A percentile compares a stretch with the other conserved stretches of the same genome.
Conservation (phyloP, 2,113 vertebrate species). For the Montifringilla adamsi region DNA sequence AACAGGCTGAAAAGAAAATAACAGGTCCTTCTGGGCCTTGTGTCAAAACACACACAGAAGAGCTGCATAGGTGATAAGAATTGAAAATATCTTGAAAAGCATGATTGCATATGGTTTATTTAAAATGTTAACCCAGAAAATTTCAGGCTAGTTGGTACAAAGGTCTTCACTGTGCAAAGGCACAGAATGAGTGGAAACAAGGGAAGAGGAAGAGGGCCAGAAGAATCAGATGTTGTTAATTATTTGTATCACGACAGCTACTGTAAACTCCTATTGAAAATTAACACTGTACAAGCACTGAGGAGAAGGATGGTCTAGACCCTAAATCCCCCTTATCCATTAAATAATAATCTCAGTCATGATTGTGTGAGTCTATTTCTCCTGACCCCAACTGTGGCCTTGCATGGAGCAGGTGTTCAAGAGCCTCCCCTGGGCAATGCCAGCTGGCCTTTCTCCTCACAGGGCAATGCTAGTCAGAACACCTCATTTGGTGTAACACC, state of each 20-base stretch:
- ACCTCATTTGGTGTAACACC: background rate
- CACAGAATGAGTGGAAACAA: background rate
- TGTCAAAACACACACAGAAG: background rate
- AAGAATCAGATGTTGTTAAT: background rate
- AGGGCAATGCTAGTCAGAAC: background rate
- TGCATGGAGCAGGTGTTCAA: background rate
- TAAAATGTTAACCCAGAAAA: background rate
- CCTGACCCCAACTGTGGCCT: fast-evolving
- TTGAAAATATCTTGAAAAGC: background rate
- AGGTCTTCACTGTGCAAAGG: background rate
- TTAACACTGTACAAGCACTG: background rate
- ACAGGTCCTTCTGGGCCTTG: background rate
- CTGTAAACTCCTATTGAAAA: background rate
- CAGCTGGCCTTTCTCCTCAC: background rate
- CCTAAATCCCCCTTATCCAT: background rate
- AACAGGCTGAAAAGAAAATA: background rate
- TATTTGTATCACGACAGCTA: fast-evolving
- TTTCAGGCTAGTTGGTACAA: background rate
- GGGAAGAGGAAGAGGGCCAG: background rate
- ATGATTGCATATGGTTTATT: background rate
- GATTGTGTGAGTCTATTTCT: background rate
- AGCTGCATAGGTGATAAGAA: background rate
- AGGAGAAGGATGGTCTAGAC: background rate
- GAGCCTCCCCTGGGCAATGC: background rate
- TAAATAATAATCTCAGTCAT: background rate